Percentiles rank a stretch among this genome's conserved stretches.
Conservation (phyloP, 2,113 vertebrate species). For the Microcebus ravelobensis region DNA sequence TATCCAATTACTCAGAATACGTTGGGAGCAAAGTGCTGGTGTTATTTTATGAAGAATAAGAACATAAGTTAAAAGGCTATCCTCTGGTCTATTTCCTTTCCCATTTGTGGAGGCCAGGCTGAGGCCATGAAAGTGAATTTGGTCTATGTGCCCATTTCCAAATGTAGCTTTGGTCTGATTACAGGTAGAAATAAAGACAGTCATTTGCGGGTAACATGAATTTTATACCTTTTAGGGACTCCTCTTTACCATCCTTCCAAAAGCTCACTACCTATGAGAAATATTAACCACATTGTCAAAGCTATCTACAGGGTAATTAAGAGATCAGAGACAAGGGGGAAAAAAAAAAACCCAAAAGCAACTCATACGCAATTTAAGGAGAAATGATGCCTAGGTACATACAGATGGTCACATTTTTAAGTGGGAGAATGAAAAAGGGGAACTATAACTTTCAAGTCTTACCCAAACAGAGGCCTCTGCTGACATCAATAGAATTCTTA, state of each 20-base stretch:
- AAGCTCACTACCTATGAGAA: slow-evolving; percentile 42
- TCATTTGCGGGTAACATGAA: neutral
- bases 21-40: slow-evolving; percentile 27
- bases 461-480: neutral
- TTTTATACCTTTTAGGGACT: neutral
- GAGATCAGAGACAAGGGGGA: neutral
- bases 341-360: no score
- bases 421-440: slow-evolving; percentile 42
- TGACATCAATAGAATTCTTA: slow-evolving; percentile 49
- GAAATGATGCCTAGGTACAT: neutral
- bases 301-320: neutral
- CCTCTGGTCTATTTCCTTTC: neutral
- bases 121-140: neutral
- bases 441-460: slow-evolving; percentile 37
- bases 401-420: neutral
- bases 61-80: neutral
- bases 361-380: neutral
- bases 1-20: slow-evolving; percentile 64
- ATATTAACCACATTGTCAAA: neutral
- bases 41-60: slow-evolving; percentile 47
- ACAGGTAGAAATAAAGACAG: slow-evolving; percentile 11
- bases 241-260: neutral
- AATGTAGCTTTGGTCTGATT: neutral
- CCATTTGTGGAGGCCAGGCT: neutral
- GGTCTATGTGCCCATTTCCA: neutral